Evolutionary conservation across 2,888 invertebrate species (phyloP), one percentile per base, ranked within the genome.

Genomic region (Drosophila maculinotata): DNA sequence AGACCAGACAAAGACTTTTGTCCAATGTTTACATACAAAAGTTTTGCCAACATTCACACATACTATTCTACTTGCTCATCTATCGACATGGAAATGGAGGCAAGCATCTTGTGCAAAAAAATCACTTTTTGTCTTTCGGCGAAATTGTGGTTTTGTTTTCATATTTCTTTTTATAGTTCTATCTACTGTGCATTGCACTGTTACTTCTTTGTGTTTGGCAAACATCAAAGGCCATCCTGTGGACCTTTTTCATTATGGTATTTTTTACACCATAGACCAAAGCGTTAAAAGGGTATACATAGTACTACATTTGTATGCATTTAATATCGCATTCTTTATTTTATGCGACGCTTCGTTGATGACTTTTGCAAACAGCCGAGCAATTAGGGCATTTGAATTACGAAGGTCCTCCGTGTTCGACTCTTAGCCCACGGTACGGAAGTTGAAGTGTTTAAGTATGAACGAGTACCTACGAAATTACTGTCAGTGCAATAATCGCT

Each of bases 181-280:
- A 20, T 56, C 28, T 64, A 31, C 39, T 58, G 42, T 74, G 49
- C 49, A 47, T 45, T 68, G 52, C 36, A 77, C 66, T 79, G 54
- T 69, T 75, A 60, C 42, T 63, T 72, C 68, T 81, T 83, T 86
- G 80, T 83, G 72, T 80, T 79, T 69, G 72, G 20, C 51, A 41
- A 79, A 82, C 81, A 86, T 82, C 81, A 82, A 82, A 82, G 81
- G 65, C 53, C 44, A 56, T 71, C 65, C 65, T 65, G 62, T 64
- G 63, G 70, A 74, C 67, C 79, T 81, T 81, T 85, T 84, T 80
- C 63, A 81, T 81, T 68, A 72, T 70, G 60, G 20, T 51, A 58
- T 68, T 74, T n/a, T 65, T 60, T 45, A 69, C 67, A 58, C 66
- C 59, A 70, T 62, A n/a, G 20, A 31, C 17, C 14, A 39, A 39